A percentile compares a stretch with the other conserved stretches of the same genome.
Evolutionary conservation across 2,888 invertebrate genomes (phyloP).

Genomic region (Amphipyra tragopoginis): DNA sequence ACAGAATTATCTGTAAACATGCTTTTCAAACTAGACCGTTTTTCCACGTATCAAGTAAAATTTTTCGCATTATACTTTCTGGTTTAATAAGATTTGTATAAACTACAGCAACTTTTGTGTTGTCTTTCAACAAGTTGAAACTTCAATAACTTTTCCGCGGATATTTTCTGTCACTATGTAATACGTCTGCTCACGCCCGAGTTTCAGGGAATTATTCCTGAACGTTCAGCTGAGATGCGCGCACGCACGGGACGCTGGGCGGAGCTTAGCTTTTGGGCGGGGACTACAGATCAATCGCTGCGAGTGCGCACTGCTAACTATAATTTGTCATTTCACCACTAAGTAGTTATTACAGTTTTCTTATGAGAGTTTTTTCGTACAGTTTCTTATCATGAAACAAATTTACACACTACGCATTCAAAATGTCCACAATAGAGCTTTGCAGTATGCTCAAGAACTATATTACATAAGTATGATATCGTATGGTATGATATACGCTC

Average conservation of each 20-base stretch:
- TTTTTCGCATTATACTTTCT: too few species aligned
- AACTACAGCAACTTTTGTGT: too few species aligned
- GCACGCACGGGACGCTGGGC: slow-evolving; percentile 59
- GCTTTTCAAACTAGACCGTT: too few species aligned
- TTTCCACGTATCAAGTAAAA: too few species aligned
- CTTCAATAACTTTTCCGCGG: background rate
- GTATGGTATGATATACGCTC: too few species aligned
- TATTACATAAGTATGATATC: too few species aligned
- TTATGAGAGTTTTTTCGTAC: background rate
- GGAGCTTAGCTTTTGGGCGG: slow-evolving; percentile 71
- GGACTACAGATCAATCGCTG: slow-evolving; percentile 32
- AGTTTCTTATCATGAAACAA: background rate
- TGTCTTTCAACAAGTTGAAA: background rate
- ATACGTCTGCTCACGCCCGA: slow-evolving; percentile 45
- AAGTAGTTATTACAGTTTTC: slow-evolving; percentile 1
- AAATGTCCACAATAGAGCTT: too few species aligned
- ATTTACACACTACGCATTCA: background rate
- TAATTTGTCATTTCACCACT: slow-evolving; percentile 25
- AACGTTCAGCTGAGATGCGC: slow-evolving; percentile 51
- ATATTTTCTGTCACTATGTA: background rate
- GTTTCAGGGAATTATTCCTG: slow-evolving; percentile 60
- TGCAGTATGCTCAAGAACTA: too few species aligned
- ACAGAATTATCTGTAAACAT: too few species aligned
- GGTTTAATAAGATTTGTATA: too few species aligned
- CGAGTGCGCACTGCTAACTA: slow-evolving; percentile 6